These are phyloP conservation scores for Eilema sororculum DNA, from an alignment of 2,888 invertebrate genomes.

Conservation along the genomic window DNA sequence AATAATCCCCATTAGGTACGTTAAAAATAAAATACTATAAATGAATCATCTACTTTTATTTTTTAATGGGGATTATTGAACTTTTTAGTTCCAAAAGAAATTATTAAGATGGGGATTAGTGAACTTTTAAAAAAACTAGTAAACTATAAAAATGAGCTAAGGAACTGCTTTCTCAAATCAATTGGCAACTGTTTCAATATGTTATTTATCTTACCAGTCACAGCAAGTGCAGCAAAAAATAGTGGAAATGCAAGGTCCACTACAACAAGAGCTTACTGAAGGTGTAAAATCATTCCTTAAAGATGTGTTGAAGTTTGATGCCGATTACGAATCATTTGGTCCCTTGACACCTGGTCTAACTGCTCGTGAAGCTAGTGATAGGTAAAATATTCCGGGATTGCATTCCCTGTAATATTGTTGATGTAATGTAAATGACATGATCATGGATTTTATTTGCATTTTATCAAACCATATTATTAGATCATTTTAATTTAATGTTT, in stretches of 20 bases:
- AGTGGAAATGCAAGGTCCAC: slow-evolving; percentile 91
- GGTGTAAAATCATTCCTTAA: slow-evolving; percentile 90
- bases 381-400: slow-evolving; percentile 68
- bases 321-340: slow-evolving; percentile 91
- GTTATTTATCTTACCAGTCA: slow-evolving; percentile 69
- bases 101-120: too few relatives aligned
- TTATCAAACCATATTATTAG: neutral
- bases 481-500: neutral
- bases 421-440: too few relatives aligned
- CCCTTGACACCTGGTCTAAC: slow-evolving; percentile 94
- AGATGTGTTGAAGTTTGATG: slow-evolving; percentile 90
- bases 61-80: too few relatives aligned
- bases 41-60: too few relatives aligned
- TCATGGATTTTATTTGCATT: too few relatives aligned
- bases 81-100: too few relatives aligned
- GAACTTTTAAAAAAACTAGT: too few relatives aligned
- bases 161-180: neutral
- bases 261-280: slow-evolving; percentile 90
- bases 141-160: neutral
- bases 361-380: slow-evolving; percentile 95
- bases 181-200: neutral
- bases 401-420: too few relatives aligned
- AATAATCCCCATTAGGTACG: too few relatives aligned
- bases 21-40: too few relatives aligned
- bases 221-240: slow-evolving; percentile 90